phyloP scores from a whole-genome alignment of 2,113 vertebrate species.

The Vidua chalybeata region DNA sequence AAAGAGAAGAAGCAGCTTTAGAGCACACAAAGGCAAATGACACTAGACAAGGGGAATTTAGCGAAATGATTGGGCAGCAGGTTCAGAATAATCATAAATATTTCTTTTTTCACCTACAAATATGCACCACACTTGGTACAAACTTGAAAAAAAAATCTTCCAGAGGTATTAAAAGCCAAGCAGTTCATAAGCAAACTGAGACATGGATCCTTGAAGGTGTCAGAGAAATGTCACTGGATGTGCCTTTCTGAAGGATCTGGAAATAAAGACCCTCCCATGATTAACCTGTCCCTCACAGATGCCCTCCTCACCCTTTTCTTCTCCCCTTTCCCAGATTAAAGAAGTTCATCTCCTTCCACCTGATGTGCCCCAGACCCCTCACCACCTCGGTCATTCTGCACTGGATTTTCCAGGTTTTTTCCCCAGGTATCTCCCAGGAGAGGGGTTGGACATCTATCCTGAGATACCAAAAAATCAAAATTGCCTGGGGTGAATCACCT shows the following conservation, averaged over 20 bases:
- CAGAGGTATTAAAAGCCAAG: neutral
- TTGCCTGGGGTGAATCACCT: neutral
- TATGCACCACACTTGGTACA: neutral
- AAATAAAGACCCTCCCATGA: neutral
- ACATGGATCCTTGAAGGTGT: neutral
- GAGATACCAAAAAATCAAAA: neutral
- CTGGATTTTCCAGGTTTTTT: neutral
- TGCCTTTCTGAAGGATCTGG: neutral
- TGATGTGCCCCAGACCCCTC: neutral
- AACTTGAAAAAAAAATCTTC: neutral
- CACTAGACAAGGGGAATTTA: neutral
- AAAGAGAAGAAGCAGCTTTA: neutral
- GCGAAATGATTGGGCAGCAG: neutral
- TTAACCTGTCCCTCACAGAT: neutral
- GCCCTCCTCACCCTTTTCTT: neutral
- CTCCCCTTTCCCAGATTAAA: neutral
- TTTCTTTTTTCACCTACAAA: neutral
- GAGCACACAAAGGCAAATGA: neutral
- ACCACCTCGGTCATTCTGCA: neutral
- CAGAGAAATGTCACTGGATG: neutral
- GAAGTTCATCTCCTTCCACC: neutral
- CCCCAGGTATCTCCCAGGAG: neutral
- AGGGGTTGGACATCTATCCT: neutral
- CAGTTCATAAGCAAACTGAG: neutral
- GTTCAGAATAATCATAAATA: neutral